phyloP scores from a whole-genome alignment of 1,140 invertebrate genomes.

The Acyrthosiphon pisum region DNA sequence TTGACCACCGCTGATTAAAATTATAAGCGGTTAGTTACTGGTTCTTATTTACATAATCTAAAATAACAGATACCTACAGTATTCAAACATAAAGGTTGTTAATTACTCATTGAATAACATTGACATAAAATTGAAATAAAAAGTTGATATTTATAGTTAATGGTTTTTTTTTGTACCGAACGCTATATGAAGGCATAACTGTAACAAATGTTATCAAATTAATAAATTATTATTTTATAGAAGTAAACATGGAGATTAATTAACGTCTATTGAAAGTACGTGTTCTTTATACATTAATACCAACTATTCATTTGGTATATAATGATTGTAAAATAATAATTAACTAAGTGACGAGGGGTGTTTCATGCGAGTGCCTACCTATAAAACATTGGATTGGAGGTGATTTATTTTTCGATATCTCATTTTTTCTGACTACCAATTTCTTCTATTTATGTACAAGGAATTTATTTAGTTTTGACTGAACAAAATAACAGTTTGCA shows the following conservation, averaged over 20 bases:
- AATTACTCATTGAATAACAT: not conserved
- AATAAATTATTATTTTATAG: constrained; percentile 7
- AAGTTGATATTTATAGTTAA: not conserved
- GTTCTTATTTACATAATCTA: not conserved
- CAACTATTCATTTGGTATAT: not conserved
- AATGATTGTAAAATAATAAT: not conserved
- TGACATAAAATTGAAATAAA: not conserved
- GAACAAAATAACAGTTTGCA: not conserved
- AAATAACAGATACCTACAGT: not conserved
- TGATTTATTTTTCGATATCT: not conserved
- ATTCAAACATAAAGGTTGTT: not conserved
- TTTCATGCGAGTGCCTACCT: not conserved
- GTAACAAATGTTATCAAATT: not conserved
- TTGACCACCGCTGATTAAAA: too few species aligned
- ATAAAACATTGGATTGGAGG: not conserved
- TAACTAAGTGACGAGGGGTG: not conserved
- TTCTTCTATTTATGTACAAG: not conserved
- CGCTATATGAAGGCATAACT: not conserved
- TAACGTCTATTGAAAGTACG: not conserved
- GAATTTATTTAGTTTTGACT: not conserved
- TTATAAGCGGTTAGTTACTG: not conserved
- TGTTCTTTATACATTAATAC: not conserved
- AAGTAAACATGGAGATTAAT: not conserved
- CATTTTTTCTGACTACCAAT: not conserved
- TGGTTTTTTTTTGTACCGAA: not conserved